Evolutionary conservation across 2,888 invertebrate species (phyloP).

Genomic region (Mycalesis mineus): DNA sequence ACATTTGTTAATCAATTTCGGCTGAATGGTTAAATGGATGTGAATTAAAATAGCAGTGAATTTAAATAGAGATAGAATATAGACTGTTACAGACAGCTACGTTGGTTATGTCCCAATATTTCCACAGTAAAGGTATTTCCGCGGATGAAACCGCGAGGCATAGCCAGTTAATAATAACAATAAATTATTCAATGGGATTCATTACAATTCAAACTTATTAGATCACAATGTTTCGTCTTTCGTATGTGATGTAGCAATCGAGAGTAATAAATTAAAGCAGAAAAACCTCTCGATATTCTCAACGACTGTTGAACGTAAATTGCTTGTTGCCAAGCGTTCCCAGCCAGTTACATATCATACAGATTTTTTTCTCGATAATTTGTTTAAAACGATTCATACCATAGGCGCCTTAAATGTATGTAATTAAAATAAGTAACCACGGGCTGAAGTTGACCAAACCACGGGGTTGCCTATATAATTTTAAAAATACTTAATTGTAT

Average conservation of each 20-base stretch:
- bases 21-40: too few species aligned
- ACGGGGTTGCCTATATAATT: conserved; percentile 2
- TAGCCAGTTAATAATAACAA: too few species aligned
- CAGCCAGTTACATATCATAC: conserved; percentile 2
- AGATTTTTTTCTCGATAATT: conserved; percentile 13
- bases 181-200: too few species aligned
- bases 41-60: too few species aligned
- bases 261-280: conserved; percentile 5
- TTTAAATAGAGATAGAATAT: too few species aligned
- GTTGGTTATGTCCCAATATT: too few species aligned
- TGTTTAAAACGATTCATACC: conserved; percentile 11
- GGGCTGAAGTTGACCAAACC: neutral
- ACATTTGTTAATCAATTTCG: too few species aligned
- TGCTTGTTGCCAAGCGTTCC: conserved; percentile 17
- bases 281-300: conserved; percentile 18
- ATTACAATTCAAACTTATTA: neutral
- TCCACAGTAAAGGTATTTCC: too few species aligned
- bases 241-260: too few species aligned
- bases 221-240: neutral
- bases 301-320: conserved; percentile 21
- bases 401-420: conserved; percentile 14
- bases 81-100: too few species aligned
- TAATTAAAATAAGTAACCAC: conserved; percentile 16
- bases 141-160: too few species aligned
- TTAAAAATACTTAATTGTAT: conserved; percentile 8